Evolutionary conservation across 2,797 vertebrate species (phyloP), one percentile per base, ranked within the genome.

Genomic region (Megalops cyprinoides): DNA sequence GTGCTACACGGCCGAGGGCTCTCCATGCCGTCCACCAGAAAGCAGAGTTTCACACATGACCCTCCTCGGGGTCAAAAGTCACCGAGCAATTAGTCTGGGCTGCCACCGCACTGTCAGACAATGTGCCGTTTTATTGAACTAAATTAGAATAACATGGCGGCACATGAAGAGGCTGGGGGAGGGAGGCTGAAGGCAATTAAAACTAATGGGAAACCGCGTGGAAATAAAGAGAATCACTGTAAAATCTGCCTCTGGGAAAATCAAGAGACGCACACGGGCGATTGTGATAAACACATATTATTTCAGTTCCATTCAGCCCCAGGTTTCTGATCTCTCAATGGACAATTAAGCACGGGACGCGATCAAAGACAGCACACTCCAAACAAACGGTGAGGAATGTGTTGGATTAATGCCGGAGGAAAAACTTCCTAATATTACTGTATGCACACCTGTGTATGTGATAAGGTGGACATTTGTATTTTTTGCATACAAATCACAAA

Each of bases 141-240:
- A 74, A 85, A 86, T 86, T 82, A 87, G 76, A 87, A 83, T 77
- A 86, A 84, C 79, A 85, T 82, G 58, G 55, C 71, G 37, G 31
- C 37, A 76, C 84, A 55, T 75, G 34, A 82, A 48, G 51, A 10
- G 23, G 53, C 39, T 51, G 60, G 42, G n/a, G n/a, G 39, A 12
- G 20, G 81, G 58, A 49, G 58, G 39, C 44, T 53, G 46, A 79
- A 76, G 37, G 39, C 76, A 79, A 85, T 81, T 69, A 65, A 78
- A 31, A 51, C 58, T 82, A 84, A 78, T 85, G 55, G 74, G 46
- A 67, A 62, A 78, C 62, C 44, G 31, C 48, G 76, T 76, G 78
- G 51, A 77, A 62, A 81, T 74, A 28, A 65, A 65, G 48, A n/a
- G 78, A 71, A 74, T 60, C 79, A 14, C 67, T 48, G 28, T 44